A percentile compares a stretch with the other conserved stretches of the same genome.
Evolutionary conservation across 2,797 vertebrate genomes (phyloP).

Genomic region (Sylvia borin): DNA sequence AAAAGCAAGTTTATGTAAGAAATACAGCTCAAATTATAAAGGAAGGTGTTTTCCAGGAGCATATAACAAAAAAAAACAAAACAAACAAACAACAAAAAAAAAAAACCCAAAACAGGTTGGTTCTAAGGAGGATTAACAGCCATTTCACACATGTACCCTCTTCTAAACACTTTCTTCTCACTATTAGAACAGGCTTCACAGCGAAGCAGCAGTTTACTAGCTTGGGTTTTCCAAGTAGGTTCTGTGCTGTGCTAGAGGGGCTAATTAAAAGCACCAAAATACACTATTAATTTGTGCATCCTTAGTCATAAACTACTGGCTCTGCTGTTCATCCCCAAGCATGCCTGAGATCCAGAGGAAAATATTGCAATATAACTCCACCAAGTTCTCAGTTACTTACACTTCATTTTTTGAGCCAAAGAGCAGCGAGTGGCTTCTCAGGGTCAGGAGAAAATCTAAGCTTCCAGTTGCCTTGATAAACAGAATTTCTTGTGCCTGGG

Average conservation of each 20-base stretch:
- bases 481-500: neutral
- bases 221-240: neutral
- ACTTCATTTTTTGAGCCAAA: neutral
- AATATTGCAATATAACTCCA: neutral
- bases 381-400: neutral
- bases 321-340: neutral
- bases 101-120: rapidly evolving
- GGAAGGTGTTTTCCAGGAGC: neutral
- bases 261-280: conserved; percentile 30
- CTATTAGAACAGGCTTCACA: neutral
- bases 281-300: neutral
- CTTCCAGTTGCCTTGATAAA: neutral
- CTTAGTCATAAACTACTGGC: neutral
- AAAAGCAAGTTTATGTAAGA: neutral
- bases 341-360: neutral
- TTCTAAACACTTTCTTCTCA: neutral
- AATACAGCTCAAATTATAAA: neutral
- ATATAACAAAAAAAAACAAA: neutral
- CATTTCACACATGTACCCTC: neutral
- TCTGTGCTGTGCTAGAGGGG: neutral
- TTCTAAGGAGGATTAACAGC: neutral
- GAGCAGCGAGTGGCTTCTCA: rapidly evolving
- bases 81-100: too few species aligned
- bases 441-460: neutral
- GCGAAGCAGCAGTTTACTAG: neutral